These are phyloP conservation scores for Dryocosmus kuriphilus DNA, from an alignment of 2,888 invertebrate species.

Conservation along the genomic window DNA sequence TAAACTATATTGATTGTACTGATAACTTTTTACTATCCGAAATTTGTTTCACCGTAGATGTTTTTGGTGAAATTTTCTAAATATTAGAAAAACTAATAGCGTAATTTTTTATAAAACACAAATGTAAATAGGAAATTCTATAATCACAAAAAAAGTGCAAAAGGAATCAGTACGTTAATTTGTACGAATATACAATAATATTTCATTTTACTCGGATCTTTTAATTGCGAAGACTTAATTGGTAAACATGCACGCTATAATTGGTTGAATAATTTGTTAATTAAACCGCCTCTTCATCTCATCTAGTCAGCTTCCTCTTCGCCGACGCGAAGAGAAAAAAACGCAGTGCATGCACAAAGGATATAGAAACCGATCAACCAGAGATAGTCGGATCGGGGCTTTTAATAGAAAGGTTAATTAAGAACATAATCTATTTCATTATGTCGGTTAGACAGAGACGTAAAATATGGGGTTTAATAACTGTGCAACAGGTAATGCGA, in stretches of 20 bases:
- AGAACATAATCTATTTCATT: conserved; percentile 50
- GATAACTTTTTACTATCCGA: no score
- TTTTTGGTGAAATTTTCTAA: no score
- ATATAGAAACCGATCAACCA: neutral
- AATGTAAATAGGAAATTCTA: no score
- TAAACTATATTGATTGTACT: no score
- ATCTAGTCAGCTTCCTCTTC: neutral
- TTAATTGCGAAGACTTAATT: neutral
- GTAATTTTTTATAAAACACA: no score
- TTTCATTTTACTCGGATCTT: neutral
- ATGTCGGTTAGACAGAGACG: conserved; percentile 32
- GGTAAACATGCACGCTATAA: neutral
- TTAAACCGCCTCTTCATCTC: neutral
- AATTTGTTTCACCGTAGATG: no score
- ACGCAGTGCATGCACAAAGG: neutral
- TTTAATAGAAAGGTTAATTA: conserved; percentile 44
- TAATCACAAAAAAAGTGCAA: no score
- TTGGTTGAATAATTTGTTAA: neutral
- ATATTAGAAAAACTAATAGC: no score
- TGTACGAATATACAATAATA: neutral
- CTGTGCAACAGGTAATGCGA: conserved; percentile 37
- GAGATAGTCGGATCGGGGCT: neutral
- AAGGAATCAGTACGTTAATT: neutral
- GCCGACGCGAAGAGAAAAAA: neutral
- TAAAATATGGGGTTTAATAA: conserved; percentile 49